Evolutionary conservation across 2,888 invertebrate genomes (phyloP).

Genomic region (Cephus sareptanus): DNA sequence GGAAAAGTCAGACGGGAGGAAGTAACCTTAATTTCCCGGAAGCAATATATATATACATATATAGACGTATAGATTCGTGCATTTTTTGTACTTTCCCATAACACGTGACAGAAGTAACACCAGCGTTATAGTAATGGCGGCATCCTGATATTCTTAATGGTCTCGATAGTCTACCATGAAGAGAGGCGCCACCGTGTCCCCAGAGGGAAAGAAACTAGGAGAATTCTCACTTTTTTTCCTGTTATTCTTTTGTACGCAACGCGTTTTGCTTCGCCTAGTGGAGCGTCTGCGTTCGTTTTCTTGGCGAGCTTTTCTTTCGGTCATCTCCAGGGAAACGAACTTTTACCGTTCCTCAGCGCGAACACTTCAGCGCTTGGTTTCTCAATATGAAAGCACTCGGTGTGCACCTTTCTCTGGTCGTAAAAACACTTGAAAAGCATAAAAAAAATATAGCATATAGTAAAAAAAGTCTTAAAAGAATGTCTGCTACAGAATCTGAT

Average conservation of each 20-base stretch:
- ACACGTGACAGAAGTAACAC: background rate
- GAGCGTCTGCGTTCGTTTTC: background rate
- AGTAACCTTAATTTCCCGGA: background rate
- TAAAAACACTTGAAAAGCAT: background rate
- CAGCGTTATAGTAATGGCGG: background rate
- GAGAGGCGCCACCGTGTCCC: background rate
- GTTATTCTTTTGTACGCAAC: background rate
- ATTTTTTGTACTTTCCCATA: background rate
- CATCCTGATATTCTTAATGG: background rate
- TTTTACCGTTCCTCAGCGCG: background rate
- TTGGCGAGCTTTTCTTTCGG: background rate
- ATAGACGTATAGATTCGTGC: background rate
- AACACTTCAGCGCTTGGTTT: background rate
- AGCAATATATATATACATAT: background rate
- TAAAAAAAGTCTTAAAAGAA: background rate
- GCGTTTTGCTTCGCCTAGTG: background rate
- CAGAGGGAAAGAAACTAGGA: background rate
- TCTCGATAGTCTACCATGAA: background rate
- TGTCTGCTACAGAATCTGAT: background rate
- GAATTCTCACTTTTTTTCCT: background rate
- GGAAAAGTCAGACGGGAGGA: background rate
- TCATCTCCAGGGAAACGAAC: background rate
- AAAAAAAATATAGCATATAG: background rate
- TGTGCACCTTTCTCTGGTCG: background rate
- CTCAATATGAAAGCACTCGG: background rate